Evolutionary conservation across 2,797 vertebrate species (phyloP), one percentile per base, ranked within the genome.

Genomic region (Microctenopoma stevenorrisi): DNA sequence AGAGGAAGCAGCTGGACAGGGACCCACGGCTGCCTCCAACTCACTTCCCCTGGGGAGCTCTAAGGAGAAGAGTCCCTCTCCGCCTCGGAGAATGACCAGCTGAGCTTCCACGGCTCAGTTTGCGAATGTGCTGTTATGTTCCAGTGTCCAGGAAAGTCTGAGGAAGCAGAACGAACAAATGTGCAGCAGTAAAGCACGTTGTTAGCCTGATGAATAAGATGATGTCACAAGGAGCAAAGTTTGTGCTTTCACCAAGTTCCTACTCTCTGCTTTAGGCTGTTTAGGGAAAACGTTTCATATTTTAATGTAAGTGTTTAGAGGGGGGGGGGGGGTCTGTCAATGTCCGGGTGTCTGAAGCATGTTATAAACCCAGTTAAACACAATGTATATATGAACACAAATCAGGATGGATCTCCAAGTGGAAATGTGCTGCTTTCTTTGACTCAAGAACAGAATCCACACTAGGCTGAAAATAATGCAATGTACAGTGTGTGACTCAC

Each of bases 1-100:
- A 90, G 79, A 71, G 80, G 86, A 89, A 88, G 90, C 92, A 92
- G 92, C 92, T 93, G 92, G 88, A 93, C 89, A 81, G 84, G 88
- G 89, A 93, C 90, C 86, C 89, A 90, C 84, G 89, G 89, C 84
- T 85, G 92, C 87, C 86, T 87, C 82, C 84, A 88, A 88, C 84
- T 86, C 79, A 72, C 86, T 91, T 87, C 84, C 91, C 90, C 81
- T 57, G 75, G 87, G 92, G 86, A 91, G 75, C 76, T 86, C 33
- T 33, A 73, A 84, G 82, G 79, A 91, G 83, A 86, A 87, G 79
- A 88, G 83, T 86, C 86, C 82, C 85, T 85, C 81, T 88, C 80
- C 86, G 87, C 89, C 87, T 88, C 53, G 12, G 88, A 91, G 89
- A 88, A 88, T 76, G 84, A 92, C 91, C 90, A 92, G 89, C 90